phyloP scores from a whole-genome alignment of 2,888 invertebrate species.

The Cephonodes hylas region DNA sequence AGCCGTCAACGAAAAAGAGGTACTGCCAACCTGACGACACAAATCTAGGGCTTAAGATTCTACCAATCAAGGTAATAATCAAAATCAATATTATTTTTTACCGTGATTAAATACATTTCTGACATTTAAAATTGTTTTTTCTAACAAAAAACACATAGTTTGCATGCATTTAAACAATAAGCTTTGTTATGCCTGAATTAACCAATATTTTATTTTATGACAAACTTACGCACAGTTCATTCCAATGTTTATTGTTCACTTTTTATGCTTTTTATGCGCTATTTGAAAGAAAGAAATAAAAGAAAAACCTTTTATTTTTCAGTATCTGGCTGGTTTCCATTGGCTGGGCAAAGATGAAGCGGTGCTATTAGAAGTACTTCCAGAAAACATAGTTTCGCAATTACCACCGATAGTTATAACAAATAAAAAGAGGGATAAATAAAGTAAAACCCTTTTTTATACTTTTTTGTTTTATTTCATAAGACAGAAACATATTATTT shows the following conservation, averaged over 20 bases:
- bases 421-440: conserved; percentile 8
- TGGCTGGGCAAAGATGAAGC: conserved; percentile 86
- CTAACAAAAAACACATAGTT: too few species aligned
- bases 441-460: background rate
- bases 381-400: conserved; percentile 84
- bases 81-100: background rate
- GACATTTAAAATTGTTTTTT: too few species aligned
- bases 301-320: conserved; percentile 30
- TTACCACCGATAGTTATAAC: conserved; percentile 82
- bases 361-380: conserved; percentile 88
- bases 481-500: conserved; percentile 18
- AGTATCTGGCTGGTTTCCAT: conserved; percentile 89
- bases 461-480: background rate
- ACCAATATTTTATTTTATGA: background rate
- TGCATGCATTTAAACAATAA: too few species aligned
- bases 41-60: conserved; percentile 39
- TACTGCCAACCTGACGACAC: conserved; percentile 20
- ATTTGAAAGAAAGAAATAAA: too few species aligned
- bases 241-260: too few species aligned
- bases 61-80: conserved; percentile 55
- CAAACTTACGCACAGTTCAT: too few species aligned
- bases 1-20: conserved; percentile 45
- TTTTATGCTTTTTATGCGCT: too few species aligned
- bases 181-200: background rate
- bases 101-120: background rate